Base-by-base conservation (phyloP, 2,888 invertebrate genomes). In the Hirtodrosophila trivittata region DNA sequence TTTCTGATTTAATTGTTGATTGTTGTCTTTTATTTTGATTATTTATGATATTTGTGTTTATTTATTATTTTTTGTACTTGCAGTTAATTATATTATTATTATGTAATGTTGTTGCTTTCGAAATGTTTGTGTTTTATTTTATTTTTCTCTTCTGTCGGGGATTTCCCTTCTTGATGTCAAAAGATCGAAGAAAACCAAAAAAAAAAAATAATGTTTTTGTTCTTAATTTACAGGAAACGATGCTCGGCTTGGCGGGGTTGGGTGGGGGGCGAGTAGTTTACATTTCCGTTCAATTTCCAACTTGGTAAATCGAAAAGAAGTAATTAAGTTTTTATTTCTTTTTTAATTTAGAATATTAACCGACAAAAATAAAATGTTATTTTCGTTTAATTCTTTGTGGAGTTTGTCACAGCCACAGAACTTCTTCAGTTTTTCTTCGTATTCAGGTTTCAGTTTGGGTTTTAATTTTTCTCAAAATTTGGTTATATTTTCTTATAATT, bases 241-340 rank as follows among this genome's bases (percentile, higher is more conserved):
- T 47, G 71, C 63, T 66, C 60, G 51, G 46, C 49, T 52, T 58
- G 42, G 38, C 12, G 13, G 21, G 65, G 83, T 47, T 69, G 42
- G 65, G 81, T 85, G 62, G 85, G 88, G 88, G 87, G 89, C 89
- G 89, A 89, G 66, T 89, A 85, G 76, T 82, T 89, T 89, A 89
- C 89, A 89, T 89, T 86, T 89, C 89, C 89, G 88, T 85, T 87
- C 1, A 50, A 66, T 46, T 67, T 64, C 33, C 13, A 37, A 66
- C 59, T 26, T 55, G 7, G 10, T 35, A 35, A 66, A 59, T 30
- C 13, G 12, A 39, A 37, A 46, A 60, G 62, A 70, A 73, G 56
- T n/a, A n/a, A n/a, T n/a, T n/a, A n/a, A n/a, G n/a, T 28, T 28
- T 28, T 9, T 28, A 3, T 28, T 1, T 28, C 1, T 28, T 28